Evolutionary conservation across 2,888 invertebrate species (phyloP).

Genomic region (Cheilosia variabilis): DNA sequence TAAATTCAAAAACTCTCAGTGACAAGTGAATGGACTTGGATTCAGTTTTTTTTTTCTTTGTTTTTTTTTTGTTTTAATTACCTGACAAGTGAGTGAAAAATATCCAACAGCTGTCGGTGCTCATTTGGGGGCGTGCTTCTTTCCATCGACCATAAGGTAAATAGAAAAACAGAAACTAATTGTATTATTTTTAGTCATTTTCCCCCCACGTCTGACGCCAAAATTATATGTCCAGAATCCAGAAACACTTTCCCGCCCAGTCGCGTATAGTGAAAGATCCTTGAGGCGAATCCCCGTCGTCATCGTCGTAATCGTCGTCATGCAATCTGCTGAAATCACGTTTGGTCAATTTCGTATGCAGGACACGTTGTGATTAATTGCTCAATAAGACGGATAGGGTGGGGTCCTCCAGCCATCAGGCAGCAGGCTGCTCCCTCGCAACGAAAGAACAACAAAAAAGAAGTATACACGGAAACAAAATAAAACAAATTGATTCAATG

Average conservation of each 20-base stretch:
- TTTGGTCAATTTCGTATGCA: constrained; percentile 79
- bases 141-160: constrained; percentile 69
- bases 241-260: constrained; percentile 68
- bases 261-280: constrained; percentile 42
- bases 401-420: constrained; percentile 15
- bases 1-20: not conserved
- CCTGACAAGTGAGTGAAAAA: constrained; percentile 44
- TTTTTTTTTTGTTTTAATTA: too few species aligned
- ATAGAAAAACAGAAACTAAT: constrained; percentile 40
- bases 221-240: constrained; percentile 50
- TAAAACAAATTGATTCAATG: constrained; percentile 76
- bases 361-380: constrained; percentile 81
- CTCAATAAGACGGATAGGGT: constrained; percentile 75
- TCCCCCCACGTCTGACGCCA: not conserved
- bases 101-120: constrained; percentile 12
- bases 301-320: constrained; percentile 71
- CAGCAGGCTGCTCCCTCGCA: constrained; percentile 10
- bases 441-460: constrained; percentile 30
- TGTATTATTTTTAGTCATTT: constrained; percentile 54
- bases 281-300: constrained; percentile 63
- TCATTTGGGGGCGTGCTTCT: constrained; percentile 29
- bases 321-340: constrained; percentile 78
- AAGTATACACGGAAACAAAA: constrained; percentile 43
- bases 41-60: not conserved
- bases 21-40: constrained; percentile 35